phyloP scores from a whole-genome alignment of 2,797 vertebrate genomes.

The Sebastes variabilis region DNA sequence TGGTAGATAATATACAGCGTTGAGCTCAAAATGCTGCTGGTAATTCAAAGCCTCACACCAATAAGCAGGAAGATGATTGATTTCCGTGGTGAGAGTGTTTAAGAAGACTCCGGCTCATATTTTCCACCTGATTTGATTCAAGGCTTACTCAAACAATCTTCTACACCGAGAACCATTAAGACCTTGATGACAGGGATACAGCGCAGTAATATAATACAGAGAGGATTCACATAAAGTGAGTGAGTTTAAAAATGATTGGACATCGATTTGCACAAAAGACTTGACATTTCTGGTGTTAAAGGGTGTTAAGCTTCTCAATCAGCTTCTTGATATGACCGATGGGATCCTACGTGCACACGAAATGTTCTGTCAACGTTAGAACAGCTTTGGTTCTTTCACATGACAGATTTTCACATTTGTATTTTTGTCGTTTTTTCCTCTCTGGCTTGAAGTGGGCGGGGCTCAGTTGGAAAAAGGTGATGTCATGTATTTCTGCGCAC shows the following conservation, averaged over 20 bases:
- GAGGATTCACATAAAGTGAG: not conserved
- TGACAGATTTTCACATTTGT: not conserved
- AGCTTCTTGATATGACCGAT: not conserved
- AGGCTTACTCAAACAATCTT: slow-evolving; percentile 20
- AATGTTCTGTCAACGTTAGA: not conserved
- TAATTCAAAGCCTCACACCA: not conserved
- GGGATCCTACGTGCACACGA: not conserved
- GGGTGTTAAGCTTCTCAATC: not conserved
- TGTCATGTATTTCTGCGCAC: not conserved
- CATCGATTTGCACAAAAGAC: not conserved
- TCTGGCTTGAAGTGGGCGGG: not conserved
- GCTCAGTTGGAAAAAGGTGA: not conserved
- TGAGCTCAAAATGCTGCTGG: not conserved
- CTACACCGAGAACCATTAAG: slow-evolving; percentile 3
- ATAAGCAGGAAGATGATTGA: slow-evolving; percentile 2
- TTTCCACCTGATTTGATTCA: slow-evolving; percentile 19
- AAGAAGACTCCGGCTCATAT: not conserved
- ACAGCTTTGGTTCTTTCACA: not conserved
- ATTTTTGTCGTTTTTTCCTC: not conserved
- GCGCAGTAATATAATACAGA: not conserved
- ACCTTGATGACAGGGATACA: not conserved
- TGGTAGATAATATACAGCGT: not conserved
- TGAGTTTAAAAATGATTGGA: not conserved
- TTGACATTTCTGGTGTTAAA: not conserved
- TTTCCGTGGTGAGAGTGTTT: slow-evolving; percentile 2